Evolutionary conservation across 1,140 invertebrate genomes (phyloP).

Genomic region (Zaprionus inermis): DNA sequence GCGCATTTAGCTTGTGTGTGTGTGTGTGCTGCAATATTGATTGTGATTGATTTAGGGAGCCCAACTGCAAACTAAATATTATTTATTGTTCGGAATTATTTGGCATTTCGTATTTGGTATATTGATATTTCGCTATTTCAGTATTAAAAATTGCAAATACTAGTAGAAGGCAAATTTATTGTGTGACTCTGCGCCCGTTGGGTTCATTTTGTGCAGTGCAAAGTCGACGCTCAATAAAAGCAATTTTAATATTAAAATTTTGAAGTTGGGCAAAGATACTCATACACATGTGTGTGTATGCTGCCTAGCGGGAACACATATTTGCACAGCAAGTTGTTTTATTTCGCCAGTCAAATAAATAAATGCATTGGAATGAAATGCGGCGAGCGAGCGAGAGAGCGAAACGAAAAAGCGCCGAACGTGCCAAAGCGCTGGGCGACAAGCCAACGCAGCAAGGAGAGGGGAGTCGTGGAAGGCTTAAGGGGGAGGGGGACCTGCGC

Average conservation of each 20-base stretch:
- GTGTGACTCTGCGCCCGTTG: conserved; percentile 16
- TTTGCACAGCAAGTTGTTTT: conserved; percentile 29
- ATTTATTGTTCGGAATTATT: conserved; percentile 39
- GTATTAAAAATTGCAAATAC: not conserved
- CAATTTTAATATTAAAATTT: conserved; percentile 76
- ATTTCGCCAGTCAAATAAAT: conserved; percentile 73
- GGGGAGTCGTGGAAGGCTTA: not conserved
- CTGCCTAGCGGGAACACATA: conserved; percentile 55
- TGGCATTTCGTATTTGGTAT: not conserved
- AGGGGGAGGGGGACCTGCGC: not conserved
- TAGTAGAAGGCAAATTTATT: conserved; percentile 25
- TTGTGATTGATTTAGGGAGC: conserved; percentile 73
- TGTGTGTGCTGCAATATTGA: conserved; percentile 57
- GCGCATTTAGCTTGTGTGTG: conserved; percentile 33
- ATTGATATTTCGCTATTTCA: not conserved
- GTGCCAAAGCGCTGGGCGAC: conserved; percentile 44
- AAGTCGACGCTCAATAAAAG: conserved; percentile 57
- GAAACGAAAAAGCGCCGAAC: conserved; percentile 40
- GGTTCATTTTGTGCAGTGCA: conserved; percentile 31
- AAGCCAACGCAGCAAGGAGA: conserved; percentile 26
- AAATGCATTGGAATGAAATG: conserved; percentile 66
- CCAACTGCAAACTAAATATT: conserved; percentile 52
- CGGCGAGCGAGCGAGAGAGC: conserved; percentile 20
- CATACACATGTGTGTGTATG: conserved; percentile 9
- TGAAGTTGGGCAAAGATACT: conserved; percentile 44